Evolutionary conservation across 2,888 invertebrate species (phyloP), one percentile per base, ranked within the genome.

Genomic region (Monopis laevigella): DNA sequence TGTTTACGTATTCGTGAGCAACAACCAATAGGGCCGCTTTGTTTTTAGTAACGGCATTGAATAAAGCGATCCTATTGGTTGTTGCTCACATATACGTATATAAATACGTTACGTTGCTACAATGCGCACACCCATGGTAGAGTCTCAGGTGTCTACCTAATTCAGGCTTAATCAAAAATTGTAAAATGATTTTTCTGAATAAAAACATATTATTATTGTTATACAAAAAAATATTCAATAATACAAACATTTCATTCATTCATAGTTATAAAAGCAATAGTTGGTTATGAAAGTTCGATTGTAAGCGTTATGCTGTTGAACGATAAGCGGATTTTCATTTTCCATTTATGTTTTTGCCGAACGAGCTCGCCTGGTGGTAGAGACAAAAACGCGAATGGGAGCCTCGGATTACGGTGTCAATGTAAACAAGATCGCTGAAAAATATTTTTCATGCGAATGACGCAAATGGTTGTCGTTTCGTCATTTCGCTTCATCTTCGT

Each of bases 321-420:
- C 55, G 67, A 68, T 73, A 70, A 71, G 62, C 56, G 68, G 68
- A 70, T 73, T 72, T 66, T 64, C 61, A 66, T 68, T 59, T 52
- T 46, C 42, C 50, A 27, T 44, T 49, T 45, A 48, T 53, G 52
- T 59, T 62, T 65, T 62, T 60, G 50, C 51, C 45, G 52, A 53
- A 14, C 50, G 51, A 51, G 50, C 41, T 45, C 28, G 35, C 28
- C 10, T 29, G 18, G 35, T 26, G 17, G n/a, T 21, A 19, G 32
- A 7, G 32, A 24, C 29, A 27, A 18, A 40, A 41, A 34, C 26
- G 16, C 11, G 17, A 41, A 32, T 34, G 19, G 21, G 32, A 41
- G 30, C 13, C 8, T n/a, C 38, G 60, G 68, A 71, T 71, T 66
- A 72, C 59, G 55, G 56, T 63, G 62, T 69, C 70, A 65, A 68